A percentile compares a stretch with the other conserved stretches of the same genome.
Conservation (phyloP, 2,888 invertebrate species). For the Arrhopalites spinosus region DNA sequence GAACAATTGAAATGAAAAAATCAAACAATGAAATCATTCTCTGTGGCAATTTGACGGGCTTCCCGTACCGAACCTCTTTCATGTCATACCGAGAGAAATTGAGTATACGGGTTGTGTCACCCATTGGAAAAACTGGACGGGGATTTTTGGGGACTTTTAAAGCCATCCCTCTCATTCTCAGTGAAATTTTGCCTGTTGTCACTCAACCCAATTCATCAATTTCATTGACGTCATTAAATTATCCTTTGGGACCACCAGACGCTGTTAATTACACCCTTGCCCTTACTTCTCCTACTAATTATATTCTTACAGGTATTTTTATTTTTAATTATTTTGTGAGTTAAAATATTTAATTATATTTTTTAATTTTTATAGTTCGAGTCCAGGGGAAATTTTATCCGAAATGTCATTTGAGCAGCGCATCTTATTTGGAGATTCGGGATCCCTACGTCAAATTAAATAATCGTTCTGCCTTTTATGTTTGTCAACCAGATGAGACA, state of each 20-base stretch:
- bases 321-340: too few relatives aligned
- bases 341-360: too few relatives aligned
- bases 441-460: conserved; percentile 52
- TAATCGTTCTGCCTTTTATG: conserved; percentile 46
- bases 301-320: conserved; percentile 66
- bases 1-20: conserved; percentile 10
- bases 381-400: conserved; percentile 42
- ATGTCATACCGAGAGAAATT: conserved; percentile 69
- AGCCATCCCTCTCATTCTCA: conserved; percentile 66
- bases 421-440: conserved; percentile 50
- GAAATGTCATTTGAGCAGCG: conserved; percentile 43
- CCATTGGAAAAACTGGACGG: conserved; percentile 67
- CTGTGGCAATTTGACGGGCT: conserved; percentile 53
- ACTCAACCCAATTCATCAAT: conserved; percentile 43
- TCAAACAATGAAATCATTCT: conserved; percentile 47
- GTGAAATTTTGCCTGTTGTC: conserved; percentile 46
- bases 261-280: conserved; percentile 61
- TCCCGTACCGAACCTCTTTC: conserved; percentile 59
- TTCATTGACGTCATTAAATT: conserved; percentile 52
- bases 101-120: conserved; percentile 68
- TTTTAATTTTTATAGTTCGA: conserved; percentile 41
- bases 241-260: conserved; percentile 56
- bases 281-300: conserved; percentile 68
- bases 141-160: conserved; percentile 69
- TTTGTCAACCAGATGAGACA: conserved; percentile 49